Base-by-base conservation (phyloP, 2,888 invertebrate species). In the Masnerella sp. region DNA sequence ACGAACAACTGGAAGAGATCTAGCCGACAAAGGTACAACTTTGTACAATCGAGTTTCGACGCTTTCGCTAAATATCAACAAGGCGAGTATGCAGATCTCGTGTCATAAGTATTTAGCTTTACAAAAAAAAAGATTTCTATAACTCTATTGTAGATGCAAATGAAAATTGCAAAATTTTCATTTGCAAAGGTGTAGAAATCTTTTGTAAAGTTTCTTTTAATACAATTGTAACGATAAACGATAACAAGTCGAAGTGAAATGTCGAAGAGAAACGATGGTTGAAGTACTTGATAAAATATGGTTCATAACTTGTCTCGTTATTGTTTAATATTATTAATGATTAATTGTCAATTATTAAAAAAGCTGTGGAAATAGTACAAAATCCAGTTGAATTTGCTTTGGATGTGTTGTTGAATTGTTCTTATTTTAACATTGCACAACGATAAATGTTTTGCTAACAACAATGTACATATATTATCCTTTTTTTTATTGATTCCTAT, bases 1-100 rank as follows among this genome's bases (percentile, higher is more conserved):
- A 36, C 15, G 14, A 61, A 22, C 36, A 40, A 54, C 45, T 59
- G 40, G 38, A 69, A 52, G 42, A 47, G 9, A 30, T 32, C 28
- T 68, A 52, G 9, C n/a, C 28, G 59, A 68, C 3, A 52, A 58
- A 65, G 65, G 65, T 65, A 65, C 65, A 36, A 56, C 40, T 65
- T 65, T 65, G 65, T 67, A 58, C 49, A 69, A 68, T 45, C 59
- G 43, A 43, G 45, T 51, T 54, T 28, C 22, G 20, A 54, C 34
- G 38, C 47, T 45, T 25, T 36, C 54, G 40, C 43, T 62, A 30
- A 25, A 5, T 51, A 43, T 36, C 18, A 36, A 32, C 34, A 36
- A 34, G 17, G 38, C 36, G 25, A 42, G 3, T 12, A 34, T 15
- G 47, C 12, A 7, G n/a, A 28, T 40, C 30, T 49, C 2, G 17